Percentiles rank a stretch among this genome's conserved stretches.
These are phyloP conservation scores for Chelonus insularis DNA, from an alignment of 1,140 invertebrate species.

Conservation along the genomic window DNA sequence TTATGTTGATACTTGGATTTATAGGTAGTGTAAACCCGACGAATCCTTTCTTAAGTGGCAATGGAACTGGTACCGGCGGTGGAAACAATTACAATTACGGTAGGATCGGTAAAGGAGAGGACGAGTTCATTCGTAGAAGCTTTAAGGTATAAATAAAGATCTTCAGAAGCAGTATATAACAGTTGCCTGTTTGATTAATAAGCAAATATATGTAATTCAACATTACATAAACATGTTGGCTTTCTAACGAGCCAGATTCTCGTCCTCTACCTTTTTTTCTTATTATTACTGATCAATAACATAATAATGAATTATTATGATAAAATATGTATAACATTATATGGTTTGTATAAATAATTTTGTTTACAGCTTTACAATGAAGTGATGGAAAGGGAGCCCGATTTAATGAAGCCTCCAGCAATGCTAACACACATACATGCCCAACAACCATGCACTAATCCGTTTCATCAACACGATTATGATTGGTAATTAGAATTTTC, in stretches of 20 bases:
- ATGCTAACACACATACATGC: conserved; percentile 48
- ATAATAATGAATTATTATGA: too few relatives aligned
- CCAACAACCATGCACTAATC: conserved; percentile 55
- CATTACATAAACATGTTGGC: too few relatives aligned
- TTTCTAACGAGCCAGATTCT: too few relatives aligned
- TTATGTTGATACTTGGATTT: too few relatives aligned
- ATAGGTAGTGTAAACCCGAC: conserved; percentile 46
- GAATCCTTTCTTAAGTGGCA: conserved; percentile 57
- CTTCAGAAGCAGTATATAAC: not conserved
- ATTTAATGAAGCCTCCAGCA: conserved; percentile 45
- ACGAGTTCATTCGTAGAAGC: conserved; percentile 55
- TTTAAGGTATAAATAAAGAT: conserved; percentile 47
- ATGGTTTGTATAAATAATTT: too few relatives aligned
- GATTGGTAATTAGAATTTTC: conserved; percentile 43
- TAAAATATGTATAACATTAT: too few relatives aligned
- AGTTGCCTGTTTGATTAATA: not conserved
- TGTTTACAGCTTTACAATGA: conserved; percentile 48
- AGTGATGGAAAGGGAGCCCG: conserved; percentile 43
- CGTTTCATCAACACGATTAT: conserved; percentile 54
- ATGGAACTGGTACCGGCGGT: conserved; percentile 33
- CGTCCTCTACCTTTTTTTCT: conserved; percentile 25
- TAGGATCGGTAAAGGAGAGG: conserved; percentile 47
- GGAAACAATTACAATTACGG: conserved; percentile 48
- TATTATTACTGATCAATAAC: not conserved
- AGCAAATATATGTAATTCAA: too few relatives aligned